phyloP scores from a whole-genome alignment of 2,113 vertebrate genomes.

The Uropsilus gracilis region DNA sequence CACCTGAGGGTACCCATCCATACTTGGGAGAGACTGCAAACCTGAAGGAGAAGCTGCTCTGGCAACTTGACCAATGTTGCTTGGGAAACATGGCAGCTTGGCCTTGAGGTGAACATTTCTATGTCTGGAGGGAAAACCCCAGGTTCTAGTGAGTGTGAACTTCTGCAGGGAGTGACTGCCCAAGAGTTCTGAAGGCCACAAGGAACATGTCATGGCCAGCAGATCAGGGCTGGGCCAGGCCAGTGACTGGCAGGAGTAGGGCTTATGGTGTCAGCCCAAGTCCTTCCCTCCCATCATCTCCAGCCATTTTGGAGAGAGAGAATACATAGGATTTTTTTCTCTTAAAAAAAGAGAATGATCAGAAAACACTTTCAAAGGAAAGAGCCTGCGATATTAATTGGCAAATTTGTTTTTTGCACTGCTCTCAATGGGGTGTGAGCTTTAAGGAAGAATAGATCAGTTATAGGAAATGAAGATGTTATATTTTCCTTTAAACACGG shows the following conservation, averaged over 20 bases:
- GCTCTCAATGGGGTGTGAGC: background rate
- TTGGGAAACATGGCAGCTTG: background rate
- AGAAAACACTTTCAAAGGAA: background rate
- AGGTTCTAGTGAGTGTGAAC: background rate
- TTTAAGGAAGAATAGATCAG: background rate
- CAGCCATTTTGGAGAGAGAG: background rate
- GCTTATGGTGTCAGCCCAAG: fast-evolving
- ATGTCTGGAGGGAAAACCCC: background rate
- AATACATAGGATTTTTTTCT: background rate
- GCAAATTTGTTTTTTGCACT: background rate
- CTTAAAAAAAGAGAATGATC: background rate
- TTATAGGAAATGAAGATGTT: background rate
- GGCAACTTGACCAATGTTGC: fast-evolving
- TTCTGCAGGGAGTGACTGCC: background rate
- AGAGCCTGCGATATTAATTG: background rate
- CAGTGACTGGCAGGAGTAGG: background rate
- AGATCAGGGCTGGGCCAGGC: background rate
- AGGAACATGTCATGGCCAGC: background rate
- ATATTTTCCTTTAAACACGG: slow-evolving; percentile 28
- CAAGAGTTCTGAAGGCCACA: background rate
- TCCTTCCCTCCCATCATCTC: background rate
- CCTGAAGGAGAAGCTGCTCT: background rate
- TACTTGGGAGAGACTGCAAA: background rate
- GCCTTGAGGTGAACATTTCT: background rate
- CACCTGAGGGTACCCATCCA: background rate